Conservation (phyloP, 2,888 invertebrate species). For the Phyto melanocephala region DNA sequence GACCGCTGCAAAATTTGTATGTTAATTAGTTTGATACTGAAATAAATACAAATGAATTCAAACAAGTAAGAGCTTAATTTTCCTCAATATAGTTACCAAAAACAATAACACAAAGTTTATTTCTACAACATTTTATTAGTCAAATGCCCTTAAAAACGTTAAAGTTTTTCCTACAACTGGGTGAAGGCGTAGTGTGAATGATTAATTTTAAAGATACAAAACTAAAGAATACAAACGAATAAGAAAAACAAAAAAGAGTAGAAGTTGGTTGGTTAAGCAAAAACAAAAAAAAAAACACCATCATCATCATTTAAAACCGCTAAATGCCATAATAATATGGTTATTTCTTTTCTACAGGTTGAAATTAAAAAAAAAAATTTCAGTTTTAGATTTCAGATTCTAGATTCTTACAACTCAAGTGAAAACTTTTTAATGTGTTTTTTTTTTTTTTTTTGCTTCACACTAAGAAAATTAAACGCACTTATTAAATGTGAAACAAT, state of each 20-base stretch:
- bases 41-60: constrained; percentile 6
- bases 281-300: constrained; percentile 3
- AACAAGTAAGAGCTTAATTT: constrained; percentile 23
- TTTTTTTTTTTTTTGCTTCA: background rate
- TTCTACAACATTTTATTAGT: constrained; percentile 40
- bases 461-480: constrained; percentile 43
- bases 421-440: background rate
- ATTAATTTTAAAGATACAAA: constrained; percentile 69
- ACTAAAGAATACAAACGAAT: constrained; percentile 1
- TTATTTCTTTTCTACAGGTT: background rate
- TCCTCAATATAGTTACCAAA: background rate
- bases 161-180: constrained; percentile 32
- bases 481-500: constrained; percentile 50
- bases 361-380: background rate
- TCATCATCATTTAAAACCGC: constrained; percentile 72
- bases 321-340: constrained; percentile 74
- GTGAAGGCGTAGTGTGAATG: constrained; percentile 70
- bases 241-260: background rate
- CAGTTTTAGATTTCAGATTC: background rate
- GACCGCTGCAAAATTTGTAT: constrained; percentile 68
- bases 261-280: background rate
- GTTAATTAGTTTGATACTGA: constrained; percentile 65
- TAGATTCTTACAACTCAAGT: background rate
- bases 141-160: constrained; percentile 38
- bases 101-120: background rate